Evolutionary conservation across 1,140 invertebrate genomes (phyloP), one percentile per base, ranked within the genome.

Genomic region (Bombus confusus): DNA sequence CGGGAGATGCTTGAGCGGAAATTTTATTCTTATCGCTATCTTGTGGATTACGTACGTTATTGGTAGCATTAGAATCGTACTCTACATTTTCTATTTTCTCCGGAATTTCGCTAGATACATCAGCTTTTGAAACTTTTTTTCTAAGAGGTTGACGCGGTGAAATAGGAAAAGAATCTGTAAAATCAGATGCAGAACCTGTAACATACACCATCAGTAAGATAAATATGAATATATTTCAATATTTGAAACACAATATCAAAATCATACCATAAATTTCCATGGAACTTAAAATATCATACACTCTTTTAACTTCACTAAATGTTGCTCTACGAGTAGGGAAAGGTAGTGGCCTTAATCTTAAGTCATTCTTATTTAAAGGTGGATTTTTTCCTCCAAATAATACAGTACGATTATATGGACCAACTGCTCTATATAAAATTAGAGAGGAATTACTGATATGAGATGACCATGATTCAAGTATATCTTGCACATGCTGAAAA

Each of bases 281-380:
- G 72, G 96, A 96, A n/a, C 96, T 95, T 9, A 99, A 92, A 79
- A 97, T 95, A 64, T 96, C 96, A 91, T 98, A 96, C 3, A 98
- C 97, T 81, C 98, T 95, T 92, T 97, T 96, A 0, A 98, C 96
- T 96, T 98, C 98, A 79, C 96, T 97, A 88, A 97, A 98, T 3
- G 97, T 98, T 8, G 98, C 97, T 90, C 98, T 96, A 88, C 97
- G 96, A 0, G 98, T 98, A 3, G 97, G 96, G 94, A 99, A 98
- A 12, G 98, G 98, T 87, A 99, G 96, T 64, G 96, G 96, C 91
- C 98, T 94, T 22, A 98, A 93, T 81, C 97, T 95, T 13, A 91
- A 68, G 92, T 98, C 97, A 69, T 94, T 95, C 92, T 96, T 96
- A 86, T 96, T 95, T 22, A 98, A 93, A 3, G 96, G 94, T 4